Percentiles rank a stretch among this genome's conserved stretches.
Conservation (phyloP, 2,113 vertebrate genomes). For the Rhinichthys klamathensis region DNA sequence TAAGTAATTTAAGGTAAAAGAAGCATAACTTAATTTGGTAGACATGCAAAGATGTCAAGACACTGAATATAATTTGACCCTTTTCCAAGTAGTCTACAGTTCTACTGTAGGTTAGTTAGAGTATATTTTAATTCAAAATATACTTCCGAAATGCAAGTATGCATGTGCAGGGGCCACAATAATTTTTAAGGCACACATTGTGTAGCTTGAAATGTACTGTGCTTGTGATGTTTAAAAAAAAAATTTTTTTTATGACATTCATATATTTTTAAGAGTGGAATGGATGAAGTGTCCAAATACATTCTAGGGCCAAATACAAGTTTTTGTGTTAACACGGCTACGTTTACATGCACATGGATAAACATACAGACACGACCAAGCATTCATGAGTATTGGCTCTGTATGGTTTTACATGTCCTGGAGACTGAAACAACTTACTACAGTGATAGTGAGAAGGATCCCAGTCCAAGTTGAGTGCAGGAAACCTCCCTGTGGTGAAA, state of each 20-base stretch:
- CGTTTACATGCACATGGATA: no score
- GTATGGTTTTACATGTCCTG: not conserved
- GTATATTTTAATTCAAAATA: not conserved
- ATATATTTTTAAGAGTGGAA: no score
- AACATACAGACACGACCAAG: not conserved
- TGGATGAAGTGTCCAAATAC: no score
- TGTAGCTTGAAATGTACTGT: no score
- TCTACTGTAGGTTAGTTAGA: not conserved
- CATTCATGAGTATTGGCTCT: not conserved
- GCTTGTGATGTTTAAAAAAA: no score
- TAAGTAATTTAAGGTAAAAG: conserved; percentile 36
- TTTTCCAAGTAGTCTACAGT: not conserved
- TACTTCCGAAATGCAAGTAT: no score
- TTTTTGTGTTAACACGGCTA: no score
- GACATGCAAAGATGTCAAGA: conserved; percentile 16
- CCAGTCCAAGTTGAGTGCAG: not conserved
- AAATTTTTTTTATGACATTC: no score
- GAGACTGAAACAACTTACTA: not conserved
- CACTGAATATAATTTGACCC: not conserved
- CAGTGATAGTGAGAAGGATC: not conserved
- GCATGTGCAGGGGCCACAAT: not conserved
- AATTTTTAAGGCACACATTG: not conserved
- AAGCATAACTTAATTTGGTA: conserved; percentile 21
- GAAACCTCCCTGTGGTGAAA: conserved; percentile 30
- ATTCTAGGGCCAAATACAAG: no score